These are phyloP conservation scores for Macaria liturata DNA, from an alignment of 2,888 invertebrate species.

Conservation along the genomic window DNA sequence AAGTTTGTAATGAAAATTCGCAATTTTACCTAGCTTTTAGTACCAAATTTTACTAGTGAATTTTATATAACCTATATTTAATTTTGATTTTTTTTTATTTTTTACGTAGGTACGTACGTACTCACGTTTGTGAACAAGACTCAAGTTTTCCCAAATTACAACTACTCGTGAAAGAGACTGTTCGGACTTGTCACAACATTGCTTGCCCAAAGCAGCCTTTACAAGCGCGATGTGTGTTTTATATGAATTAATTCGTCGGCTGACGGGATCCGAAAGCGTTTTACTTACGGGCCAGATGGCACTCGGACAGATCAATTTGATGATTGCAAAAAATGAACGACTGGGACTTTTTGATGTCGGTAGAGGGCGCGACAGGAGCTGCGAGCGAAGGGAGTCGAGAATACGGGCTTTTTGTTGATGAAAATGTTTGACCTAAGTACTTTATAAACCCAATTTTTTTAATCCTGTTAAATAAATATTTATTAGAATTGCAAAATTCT, in stretches of 20 bases:
- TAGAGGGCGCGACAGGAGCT: conserved; percentile 44
- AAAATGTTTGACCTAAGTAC: conserved; percentile 8
- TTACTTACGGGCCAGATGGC: conserved; percentile 81
- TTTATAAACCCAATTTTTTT: neutral
- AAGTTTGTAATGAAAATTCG: neutral
- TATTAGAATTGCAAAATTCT: too few relatives aligned
- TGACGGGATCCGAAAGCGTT: conserved; percentile 74
- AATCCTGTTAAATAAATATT: neutral
- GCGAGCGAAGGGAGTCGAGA: conserved; percentile 24
- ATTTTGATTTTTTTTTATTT: too few relatives aligned
- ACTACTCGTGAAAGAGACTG: neutral
- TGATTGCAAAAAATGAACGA: conserved; percentile 77
- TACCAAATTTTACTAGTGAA: too few relatives aligned
- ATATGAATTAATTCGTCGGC: conserved; percentile 82
- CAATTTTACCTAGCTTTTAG: neutral
- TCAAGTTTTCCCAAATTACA: neutral
- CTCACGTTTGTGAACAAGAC: neutral
- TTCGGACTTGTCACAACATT: neutral
- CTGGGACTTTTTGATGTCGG: conserved; percentile 73
- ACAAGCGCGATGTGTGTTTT: conserved; percentile 68
- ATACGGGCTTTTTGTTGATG: conserved; percentile 24
- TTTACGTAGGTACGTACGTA: neutral
- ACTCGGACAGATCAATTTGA: conserved; percentile 81
- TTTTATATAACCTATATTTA: too few relatives aligned
- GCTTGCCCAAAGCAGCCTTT: conserved; percentile 40